phyloP scores from a whole-genome alignment of 2,888 invertebrate genomes.

The Spodoptera exigua region DNA sequence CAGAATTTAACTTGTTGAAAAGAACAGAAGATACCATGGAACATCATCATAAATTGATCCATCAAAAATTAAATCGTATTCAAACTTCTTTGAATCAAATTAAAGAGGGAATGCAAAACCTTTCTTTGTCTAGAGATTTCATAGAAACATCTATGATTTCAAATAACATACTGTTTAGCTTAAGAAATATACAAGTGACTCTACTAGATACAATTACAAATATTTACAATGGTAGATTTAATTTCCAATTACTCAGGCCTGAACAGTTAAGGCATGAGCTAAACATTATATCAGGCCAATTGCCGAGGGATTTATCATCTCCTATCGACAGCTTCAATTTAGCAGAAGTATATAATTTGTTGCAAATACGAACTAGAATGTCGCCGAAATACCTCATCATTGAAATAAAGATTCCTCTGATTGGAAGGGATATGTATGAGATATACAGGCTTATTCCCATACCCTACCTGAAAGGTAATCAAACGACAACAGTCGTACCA shows the following conservation, averaged over 20 bases:
- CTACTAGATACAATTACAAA: too few species aligned
- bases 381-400: constrained; percentile 9
- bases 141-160: constrained; percentile 7
- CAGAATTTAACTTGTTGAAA: too few species aligned
- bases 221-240: too few species aligned
- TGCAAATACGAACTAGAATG: constrained; percentile 9
- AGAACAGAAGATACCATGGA: too few species aligned
- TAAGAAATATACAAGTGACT: constrained; percentile 8
- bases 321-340: constrained; percentile 10
- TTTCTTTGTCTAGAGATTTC: constrained; percentile 4
- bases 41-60: constrained; percentile 16
- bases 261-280: too few species aligned
- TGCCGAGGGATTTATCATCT: constrained; percentile 4
- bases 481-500: background rate
- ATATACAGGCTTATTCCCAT: constrained; percentile 9
- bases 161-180: constrained; percentile 8
- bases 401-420: constrained; percentile 12
- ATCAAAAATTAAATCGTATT: constrained; percentile 5
- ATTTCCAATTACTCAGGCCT: too few species aligned
- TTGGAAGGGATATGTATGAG: constrained; percentile 12
- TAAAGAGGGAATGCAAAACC: background rate
- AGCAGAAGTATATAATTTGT: constrained; percentile 6
- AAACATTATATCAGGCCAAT: too few species aligned
- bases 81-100: background rate
- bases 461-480: background rate